Evolutionary conservation across 2,888 invertebrate species (phyloP).

Genomic region (Parnassius mnemosyne): DNA sequence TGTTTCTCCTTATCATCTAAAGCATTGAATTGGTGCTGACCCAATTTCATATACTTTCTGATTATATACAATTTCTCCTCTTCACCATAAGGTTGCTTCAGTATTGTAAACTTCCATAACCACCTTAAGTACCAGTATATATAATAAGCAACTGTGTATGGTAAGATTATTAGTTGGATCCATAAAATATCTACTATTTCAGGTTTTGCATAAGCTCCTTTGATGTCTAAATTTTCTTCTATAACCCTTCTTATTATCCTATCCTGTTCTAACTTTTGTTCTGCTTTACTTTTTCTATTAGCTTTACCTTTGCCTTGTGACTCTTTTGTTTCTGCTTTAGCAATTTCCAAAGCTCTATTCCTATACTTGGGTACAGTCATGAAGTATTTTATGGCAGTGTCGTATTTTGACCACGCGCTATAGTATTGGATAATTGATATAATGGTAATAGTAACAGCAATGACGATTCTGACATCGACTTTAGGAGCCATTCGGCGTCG

Average conservation of each 20-base stretch:
- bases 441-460: conserved; percentile 90
- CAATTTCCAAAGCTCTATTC: conserved; percentile 86
- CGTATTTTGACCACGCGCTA: conserved; percentile 88
- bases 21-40: conserved; percentile 85
- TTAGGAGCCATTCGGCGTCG: conserved; percentile 92
- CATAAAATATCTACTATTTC: conserved; percentile 88
- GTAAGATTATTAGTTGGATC: conserved; percentile 90
- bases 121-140: conserved; percentile 88
- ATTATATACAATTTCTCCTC: conserved; percentile 93
- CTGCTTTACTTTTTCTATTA: conserved; percentile 80
- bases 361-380: conserved; percentile 93
- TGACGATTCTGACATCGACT: conserved; percentile 93
- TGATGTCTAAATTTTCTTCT: conserved; percentile 95
- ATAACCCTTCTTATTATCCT: conserved; percentile 89
- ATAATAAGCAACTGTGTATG: conserved; percentile 86
- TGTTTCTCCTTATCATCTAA: conserved; percentile 87
- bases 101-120: conserved; percentile 89
- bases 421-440: conserved; percentile 93
- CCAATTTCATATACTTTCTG: conserved; percentile 87
- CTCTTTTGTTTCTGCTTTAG: conserved; percentile 79
- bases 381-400: conserved; percentile 92
- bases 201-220: conserved; percentile 95
- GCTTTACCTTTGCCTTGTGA: conserved; percentile 77
- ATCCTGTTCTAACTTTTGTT: conserved; percentile 89
- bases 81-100: conserved; percentile 87